Evolutionary conservation across 2,888 invertebrate species (phyloP), one percentile per base, ranked within the genome.

Genomic region (Anticlea derivata): DNA sequence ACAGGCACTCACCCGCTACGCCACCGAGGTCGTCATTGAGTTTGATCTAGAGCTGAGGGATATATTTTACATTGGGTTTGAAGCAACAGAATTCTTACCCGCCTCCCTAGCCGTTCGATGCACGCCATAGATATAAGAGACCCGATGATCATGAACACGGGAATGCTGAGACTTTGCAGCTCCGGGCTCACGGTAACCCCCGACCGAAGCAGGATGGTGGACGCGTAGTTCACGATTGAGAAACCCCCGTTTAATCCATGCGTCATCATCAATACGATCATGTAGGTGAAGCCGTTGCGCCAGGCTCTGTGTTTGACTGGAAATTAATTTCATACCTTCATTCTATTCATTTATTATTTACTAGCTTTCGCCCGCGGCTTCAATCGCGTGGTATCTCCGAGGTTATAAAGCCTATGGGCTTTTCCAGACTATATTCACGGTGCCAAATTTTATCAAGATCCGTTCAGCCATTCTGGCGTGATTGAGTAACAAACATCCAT

Each of bases 251-350:
- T 74, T 10, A 60, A 35, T 0, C 63, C 73, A 7, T 73, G 75
- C 0, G 47, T 50, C 0, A 63, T 2, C 30, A 71, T 60, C 1
- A 70, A 31, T 1, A 63, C 10, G 1, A 56, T 35, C 56, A 75
- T 69, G 2, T 71, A 50, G 0, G 67, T 5, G 8, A 74, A 68
- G 0, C 70, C 77, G 17, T 61, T 68, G 1, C 78, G 65, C 80
- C 80, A 80, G 0, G 66, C 61, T 22, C 61, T 69, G 30, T 74
- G 61, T 50, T 68, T 71, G 8, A 78, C 80, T 80, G 58, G 11
- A 73, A 70, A 17, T 3, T 17, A 4, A 3, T 17, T 17, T 3
- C n/a, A n/a, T n/a, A n/a, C n/a, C n/a, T n/a, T n/a, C n/a, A n/a
- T n/a, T n/a, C n/a, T n/a, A n/a, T n/a, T n/a, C n/a, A n/a, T n/a